Conservation (phyloP, 2,113 vertebrate species). For the Hydrolagus affinis region DNA sequence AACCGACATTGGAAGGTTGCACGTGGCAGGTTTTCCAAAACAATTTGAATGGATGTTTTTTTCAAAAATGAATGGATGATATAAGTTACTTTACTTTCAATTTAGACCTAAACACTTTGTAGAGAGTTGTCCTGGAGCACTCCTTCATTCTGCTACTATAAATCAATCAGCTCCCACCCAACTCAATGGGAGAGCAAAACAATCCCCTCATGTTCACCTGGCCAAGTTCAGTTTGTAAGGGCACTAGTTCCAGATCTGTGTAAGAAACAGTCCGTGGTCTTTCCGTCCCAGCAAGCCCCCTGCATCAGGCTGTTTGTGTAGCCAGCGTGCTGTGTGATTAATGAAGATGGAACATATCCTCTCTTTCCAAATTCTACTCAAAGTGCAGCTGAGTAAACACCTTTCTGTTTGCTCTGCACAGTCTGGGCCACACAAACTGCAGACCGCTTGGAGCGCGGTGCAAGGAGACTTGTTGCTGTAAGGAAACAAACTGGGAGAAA, state of each 20-base stretch:
- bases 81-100: too few relatives aligned
- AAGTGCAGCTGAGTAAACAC: constrained; percentile 30
- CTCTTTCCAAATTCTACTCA: constrained; percentile 23
- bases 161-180: background rate
- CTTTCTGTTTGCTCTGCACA: constrained; percentile 19
- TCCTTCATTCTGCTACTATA: background rate
- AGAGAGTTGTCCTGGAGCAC: background rate
- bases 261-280: background rate
- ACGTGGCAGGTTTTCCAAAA: too few relatives aligned
- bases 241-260: background rate
- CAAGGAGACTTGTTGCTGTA: background rate
- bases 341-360: constrained; percentile 31
- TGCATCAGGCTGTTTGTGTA: constrained; percentile 16
- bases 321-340: constrained; percentile 28
- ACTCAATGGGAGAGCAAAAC: background rate
- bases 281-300: constrained; percentile 15
- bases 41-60: too few relatives aligned
- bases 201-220: background rate
- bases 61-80: too few relatives aligned
- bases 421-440: background rate
- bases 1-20: too few relatives aligned
- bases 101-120: background rate
- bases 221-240: constrained; percentile 2
- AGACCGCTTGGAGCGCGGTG: background rate
- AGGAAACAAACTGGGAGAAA: constrained; percentile 19